Conservation (phyloP, 2,113 vertebrate species). For the Nettapus auritus region DNA sequence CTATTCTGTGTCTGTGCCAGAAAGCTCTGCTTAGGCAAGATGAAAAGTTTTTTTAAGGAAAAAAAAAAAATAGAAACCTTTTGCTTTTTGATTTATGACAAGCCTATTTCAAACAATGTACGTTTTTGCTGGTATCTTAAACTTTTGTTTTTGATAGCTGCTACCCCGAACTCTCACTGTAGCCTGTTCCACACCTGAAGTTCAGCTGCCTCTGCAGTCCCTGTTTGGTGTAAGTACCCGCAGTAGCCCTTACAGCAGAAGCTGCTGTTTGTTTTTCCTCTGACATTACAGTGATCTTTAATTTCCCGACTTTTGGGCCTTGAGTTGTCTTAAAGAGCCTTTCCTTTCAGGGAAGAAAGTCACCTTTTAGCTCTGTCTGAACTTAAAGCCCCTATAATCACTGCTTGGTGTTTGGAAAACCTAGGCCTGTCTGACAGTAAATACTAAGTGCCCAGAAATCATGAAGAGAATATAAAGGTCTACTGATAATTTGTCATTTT, state of each 20-base stretch:
- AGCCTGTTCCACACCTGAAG: background rate
- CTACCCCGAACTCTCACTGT: background rate
- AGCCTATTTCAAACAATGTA: background rate
- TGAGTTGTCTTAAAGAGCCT: background rate
- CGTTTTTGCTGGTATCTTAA: background rate
- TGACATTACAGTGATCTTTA: background rate
- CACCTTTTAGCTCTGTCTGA: background rate
- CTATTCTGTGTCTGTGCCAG: background rate
- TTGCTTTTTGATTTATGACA: background rate
- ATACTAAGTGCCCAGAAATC: background rate
- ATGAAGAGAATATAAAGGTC: background rate
- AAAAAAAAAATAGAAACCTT: background rate
- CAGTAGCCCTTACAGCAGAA: background rate
- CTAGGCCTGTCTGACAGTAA: background rate
- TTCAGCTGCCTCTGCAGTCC: background rate
- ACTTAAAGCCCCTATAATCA: background rate
- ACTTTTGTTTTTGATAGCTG: background rate
- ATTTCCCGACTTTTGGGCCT: background rate
- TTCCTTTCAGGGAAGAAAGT: background rate
- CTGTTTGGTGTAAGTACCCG: background rate
- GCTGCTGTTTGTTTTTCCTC: background rate
- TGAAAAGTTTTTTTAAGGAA: background rate
- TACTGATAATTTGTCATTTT: slow-evolving; percentile 39
- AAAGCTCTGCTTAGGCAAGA: background rate
- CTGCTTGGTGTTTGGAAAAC: background rate